These are phyloP conservation scores for Spilogale gracilis DNA, from an alignment of 2,113 vertebrate genomes.

Conservation along the genomic window DNA sequence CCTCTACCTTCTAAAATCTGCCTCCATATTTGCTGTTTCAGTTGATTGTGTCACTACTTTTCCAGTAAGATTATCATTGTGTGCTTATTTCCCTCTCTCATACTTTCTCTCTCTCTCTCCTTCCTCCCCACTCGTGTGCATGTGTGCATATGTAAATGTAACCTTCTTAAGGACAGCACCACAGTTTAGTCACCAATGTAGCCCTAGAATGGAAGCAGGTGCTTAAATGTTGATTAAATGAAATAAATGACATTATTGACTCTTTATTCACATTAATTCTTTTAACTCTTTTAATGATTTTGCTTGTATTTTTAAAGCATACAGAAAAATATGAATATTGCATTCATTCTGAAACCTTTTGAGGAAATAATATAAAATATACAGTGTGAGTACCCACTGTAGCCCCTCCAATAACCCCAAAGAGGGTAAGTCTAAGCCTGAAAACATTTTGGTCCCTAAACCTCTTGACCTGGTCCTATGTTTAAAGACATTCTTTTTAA, in stretches of 20 bases:
- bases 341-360: neutral
- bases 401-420: neutral
- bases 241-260: neutral
- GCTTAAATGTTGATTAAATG: neutral
- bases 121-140: too few species aligned
- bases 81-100: neutral
- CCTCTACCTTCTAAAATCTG: neutral
- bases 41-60: neutral
- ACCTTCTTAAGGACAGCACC: neutral
- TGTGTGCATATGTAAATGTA: neutral
- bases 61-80: neutral
- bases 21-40: neutral
- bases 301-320: constrained; percentile 11
- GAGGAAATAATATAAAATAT: neutral
- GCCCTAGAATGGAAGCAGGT: neutral
- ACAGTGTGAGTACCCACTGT: neutral
- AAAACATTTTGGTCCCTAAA: neutral
- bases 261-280: neutral
- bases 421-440: neutral
- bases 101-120: neutral
- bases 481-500: neutral
- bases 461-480: neutral
- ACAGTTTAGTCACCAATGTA: neutral
- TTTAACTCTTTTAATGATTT: neutral
- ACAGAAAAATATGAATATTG: neutral